Conservation (phyloP, 1,140 invertebrate species). For the Drosophila willistoni region DNA sequence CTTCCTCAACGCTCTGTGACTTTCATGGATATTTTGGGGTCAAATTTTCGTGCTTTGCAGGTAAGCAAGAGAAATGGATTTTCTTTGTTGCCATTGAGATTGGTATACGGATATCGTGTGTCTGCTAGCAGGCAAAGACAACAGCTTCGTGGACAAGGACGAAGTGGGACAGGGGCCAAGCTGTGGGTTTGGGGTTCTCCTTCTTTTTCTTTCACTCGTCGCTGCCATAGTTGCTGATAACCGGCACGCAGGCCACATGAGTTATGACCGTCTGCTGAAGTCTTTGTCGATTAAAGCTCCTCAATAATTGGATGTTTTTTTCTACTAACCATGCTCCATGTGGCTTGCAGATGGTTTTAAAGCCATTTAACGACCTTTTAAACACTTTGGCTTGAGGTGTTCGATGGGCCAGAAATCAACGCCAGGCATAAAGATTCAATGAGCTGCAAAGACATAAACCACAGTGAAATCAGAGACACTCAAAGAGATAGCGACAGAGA, state of each 20-base stretch:
- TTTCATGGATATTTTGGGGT: slow-evolving; percentile 49
- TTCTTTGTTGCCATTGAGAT: slow-evolving; percentile 39
- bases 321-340: not conserved
- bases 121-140: slow-evolving; percentile 29
- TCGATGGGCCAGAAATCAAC: slow-evolving; percentile 38
- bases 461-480: slow-evolving; percentile 15
- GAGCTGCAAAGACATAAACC: slow-evolving; percentile 40
- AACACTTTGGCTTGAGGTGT: slow-evolving; percentile 47
- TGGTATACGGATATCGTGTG: slow-evolving; percentile 59
- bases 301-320: slow-evolving; percentile 45
- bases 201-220: slow-evolving; percentile 7
- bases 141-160: not conserved
- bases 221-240: slow-evolving; percentile 45
- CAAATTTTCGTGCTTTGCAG: slow-evolving; percentile 69
- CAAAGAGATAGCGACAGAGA: slow-evolving; percentile 3
- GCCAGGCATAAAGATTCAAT: slow-evolving; percentile 61
- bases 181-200: not conserved
- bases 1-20: slow-evolving; percentile 5
- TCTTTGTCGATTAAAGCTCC: slow-evolving; percentile 33
- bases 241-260: slow-evolving; percentile 49
- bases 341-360: slow-evolving; percentile 12
- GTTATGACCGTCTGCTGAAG: slow-evolving; percentile 41
- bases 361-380: slow-evolving; percentile 66
- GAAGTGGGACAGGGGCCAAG: not conserved
- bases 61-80: slow-evolving; percentile 54